Base-by-base conservation (phyloP, 2,113 vertebrate species). In the Tenrec ecaudatus region DNA sequence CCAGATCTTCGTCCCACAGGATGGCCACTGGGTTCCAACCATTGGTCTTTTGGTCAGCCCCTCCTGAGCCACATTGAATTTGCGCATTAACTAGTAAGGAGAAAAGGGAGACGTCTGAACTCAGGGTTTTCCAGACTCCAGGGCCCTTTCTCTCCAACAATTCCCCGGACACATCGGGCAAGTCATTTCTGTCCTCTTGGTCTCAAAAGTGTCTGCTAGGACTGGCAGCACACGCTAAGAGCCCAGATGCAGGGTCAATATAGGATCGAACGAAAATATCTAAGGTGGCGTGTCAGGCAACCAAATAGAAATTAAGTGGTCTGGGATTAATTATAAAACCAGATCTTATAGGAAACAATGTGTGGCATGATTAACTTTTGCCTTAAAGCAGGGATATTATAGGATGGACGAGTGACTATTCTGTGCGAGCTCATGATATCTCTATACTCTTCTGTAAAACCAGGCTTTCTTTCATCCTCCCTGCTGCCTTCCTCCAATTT, bases 311-410 rank as follows among this genome's bases (percentile, higher is more conserved):
- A 58, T 69, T 2, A 53, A 27, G 27, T 2, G 27, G 64, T 29
- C 23, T 0, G 0, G 47, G 64, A 40, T 12, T 57, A 43, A 2
- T 75, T 25, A 12, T 14, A 4, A 85, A 31, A 2, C 25, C 66
- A 38, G 58, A 78, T 87, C 31, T 69, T 66, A 14, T n/a, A 17
- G 29, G 53, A 69, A 64, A 47, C 33, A 10, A 6, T 1, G 27
- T n/a, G n/a, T n/a, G n/a, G 69, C 8, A 40, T 81, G 82, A 22
- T 15, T 10, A n/a, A 68, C 10, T 29, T 53, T 22, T 3, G 31
- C 12, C 43, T n/a, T 62, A 4, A 62, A 47, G 23, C 29, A 0
- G 33, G 62, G 62, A 12, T 14, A 71, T 6, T 6, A 3, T 2
- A 2, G 15, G 11, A 25, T 29, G 2, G n/a, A 80, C 6, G 2